Evolutionary conservation across 1,140 invertebrate genomes (phyloP).

Genomic region (Leptoteleia sp.): DNA sequence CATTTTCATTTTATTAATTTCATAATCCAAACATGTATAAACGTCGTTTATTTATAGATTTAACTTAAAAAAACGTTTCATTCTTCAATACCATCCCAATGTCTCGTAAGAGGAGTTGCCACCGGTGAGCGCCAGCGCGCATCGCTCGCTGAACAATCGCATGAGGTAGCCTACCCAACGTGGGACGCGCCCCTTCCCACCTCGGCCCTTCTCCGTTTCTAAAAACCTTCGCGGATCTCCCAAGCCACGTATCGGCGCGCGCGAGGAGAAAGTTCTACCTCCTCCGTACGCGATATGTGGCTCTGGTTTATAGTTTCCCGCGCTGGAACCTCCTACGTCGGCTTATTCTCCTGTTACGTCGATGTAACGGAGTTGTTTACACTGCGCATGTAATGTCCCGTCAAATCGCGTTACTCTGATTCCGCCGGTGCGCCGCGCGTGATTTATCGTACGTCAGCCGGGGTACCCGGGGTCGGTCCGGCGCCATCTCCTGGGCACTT

Average conservation of each 20-base stretch:
- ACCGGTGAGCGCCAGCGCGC: neutral
- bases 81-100: no score
- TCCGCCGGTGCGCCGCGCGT: neutral
- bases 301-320: conserved; percentile 80
- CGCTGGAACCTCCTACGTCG: conserved; percentile 74
- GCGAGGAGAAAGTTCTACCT: conserved; percentile 72
- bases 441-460: neutral
- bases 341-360: conserved; percentile 78
- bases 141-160: neutral
- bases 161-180: conserved; percentile 1
- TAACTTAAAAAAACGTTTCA: no score
- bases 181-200: conserved; percentile 1
- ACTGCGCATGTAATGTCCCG: conserved; percentile 81
- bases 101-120: no score
- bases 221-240: conserved; percentile 31
- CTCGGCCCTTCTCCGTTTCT: conserved; percentile 42
- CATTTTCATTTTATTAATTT: no score
- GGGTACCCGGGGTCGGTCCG: neutral
- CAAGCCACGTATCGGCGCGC: conserved; percentile 45
- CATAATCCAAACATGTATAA: no score
- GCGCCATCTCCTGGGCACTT: neutral
- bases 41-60: no score
- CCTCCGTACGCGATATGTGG: conserved; percentile 77
- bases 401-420: conserved; percentile 59
- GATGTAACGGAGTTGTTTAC: conserved; percentile 82